Base-by-base conservation (phyloP, 2,113 vertebrate species). In the Rhinoptilus africanus region DNA sequence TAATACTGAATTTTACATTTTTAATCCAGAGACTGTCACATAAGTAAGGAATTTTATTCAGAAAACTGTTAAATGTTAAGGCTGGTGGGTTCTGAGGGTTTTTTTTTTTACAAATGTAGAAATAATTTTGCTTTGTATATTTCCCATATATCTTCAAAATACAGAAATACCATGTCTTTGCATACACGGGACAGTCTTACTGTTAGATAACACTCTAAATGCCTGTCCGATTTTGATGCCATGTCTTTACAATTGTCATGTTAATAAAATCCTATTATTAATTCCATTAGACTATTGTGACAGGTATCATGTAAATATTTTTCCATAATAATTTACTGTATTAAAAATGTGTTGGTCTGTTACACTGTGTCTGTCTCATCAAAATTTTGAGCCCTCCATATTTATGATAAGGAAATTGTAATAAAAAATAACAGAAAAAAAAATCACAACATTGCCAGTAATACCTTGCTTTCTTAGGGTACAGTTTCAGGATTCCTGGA, bases 81-180 rank as follows among this genome's bases (percentile, higher is more conserved):
- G 16, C 2, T 56, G 9, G 3, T 71, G 5, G 4, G 6, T 6
- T 27, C 18, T 53, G 20, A 3, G 2, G 2, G 9, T 23, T 50
- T 35, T 23, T 45, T 35, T 53, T 89, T 83, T 32, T 32, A 39
- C 17, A 14, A 77, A 20, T 12, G 3, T n/a, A 56, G 30, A 75
- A 73, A 12, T 21, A 45, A 19, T 53, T 83, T 80, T 86, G 8
- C 4, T 69, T 47, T 69, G 5, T 14, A 34, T 12, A 8, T 77
- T 77, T 81, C 66, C 24, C 35, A 4, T 32, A 5, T 80, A 13
- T 68, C 9, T 47, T 56, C 18, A 64, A 86, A 68, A 41, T 28
- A 28, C 6, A 34, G 5, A 30, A 56, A 56, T 4, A 41, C 10
- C 83, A 7, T 39, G 21, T 64, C 22, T 72, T 77, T 68, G 15